Evolutionary conservation across 2,888 invertebrate genomes (phyloP).

Genomic region (Lamproptera curius): DNA sequence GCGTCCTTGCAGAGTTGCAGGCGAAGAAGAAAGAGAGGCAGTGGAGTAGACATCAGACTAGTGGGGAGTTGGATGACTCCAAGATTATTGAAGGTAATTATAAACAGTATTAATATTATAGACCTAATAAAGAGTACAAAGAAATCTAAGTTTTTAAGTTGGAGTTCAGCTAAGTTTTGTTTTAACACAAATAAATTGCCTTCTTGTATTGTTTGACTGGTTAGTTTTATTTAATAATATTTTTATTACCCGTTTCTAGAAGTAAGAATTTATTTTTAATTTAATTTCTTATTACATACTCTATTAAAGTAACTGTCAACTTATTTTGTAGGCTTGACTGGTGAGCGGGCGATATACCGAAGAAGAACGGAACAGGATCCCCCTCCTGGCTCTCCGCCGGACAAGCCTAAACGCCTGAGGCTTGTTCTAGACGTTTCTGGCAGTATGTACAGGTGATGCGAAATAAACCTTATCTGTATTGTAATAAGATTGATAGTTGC

Average conservation of each 20-base stretch:
- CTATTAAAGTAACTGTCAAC: background rate
- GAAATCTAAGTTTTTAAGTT: too few relatives aligned
- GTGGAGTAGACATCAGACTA: slow-evolving; percentile 96
- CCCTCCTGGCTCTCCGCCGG: slow-evolving; percentile 90
- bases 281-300: background rate
- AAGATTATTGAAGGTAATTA: slow-evolving; percentile 97
- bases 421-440: slow-evolving; percentile 96
- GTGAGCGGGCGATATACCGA: slow-evolving; percentile 94
- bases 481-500: too few relatives aligned
- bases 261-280: background rate
- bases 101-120: too few relatives aligned
- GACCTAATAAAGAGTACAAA: too few relatives aligned
- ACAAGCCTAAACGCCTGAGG: slow-evolving; percentile 91
- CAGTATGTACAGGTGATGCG: slow-evolving; percentile 97
- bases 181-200: too few relatives aligned
- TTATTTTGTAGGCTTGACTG: slow-evolving; percentile 82
- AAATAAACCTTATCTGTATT: too few relatives aligned
- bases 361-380: slow-evolving; percentile 91
- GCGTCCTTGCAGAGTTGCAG: slow-evolving; percentile 91
- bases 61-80: slow-evolving; percentile 96
- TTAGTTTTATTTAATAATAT: background rate
- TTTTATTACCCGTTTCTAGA: too few relatives aligned
- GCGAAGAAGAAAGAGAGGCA: slow-evolving; percentile 96
- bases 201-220: too few relatives aligned
- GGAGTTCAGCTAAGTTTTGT: too few relatives aligned